Conservation (phyloP, 2,113 vertebrate species). For the Brachyistius frenatus region DNA sequence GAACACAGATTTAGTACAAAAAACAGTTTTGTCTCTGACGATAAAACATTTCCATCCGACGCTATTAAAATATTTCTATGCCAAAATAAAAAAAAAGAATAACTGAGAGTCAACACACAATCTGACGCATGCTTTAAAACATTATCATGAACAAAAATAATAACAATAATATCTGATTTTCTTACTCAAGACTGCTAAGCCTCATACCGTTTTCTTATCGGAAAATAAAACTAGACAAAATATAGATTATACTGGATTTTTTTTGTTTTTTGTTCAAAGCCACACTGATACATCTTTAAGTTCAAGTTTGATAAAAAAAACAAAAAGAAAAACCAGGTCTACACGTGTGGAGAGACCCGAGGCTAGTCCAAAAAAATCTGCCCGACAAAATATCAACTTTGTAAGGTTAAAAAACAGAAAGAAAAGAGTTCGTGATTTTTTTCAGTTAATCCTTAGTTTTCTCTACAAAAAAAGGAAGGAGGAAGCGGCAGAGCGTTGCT, state of each 20-base stretch:
- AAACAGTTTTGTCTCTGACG: conserved; percentile 59
- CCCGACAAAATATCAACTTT: conserved; percentile 75
- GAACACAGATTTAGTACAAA: conserved; percentile 77
- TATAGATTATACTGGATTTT: conserved; percentile 82
- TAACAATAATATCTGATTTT: conserved; percentile 73
- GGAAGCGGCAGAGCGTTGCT: conserved; percentile 89
- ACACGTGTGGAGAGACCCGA: conserved; percentile 63
- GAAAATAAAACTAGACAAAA: conserved; percentile 88
- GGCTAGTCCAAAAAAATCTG: conserved; percentile 75
- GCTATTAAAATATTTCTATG: conserved; percentile 81
- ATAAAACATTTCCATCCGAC: conserved; percentile 77
- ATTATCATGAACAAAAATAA: conserved; percentile 72
- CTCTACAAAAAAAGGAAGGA: conserved; percentile 88
- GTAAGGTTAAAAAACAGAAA: conserved; percentile 85
- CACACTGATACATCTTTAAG: conserved; percentile 79
- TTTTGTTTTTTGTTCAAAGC: conserved; percentile 85
- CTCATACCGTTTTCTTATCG: conserved; percentile 81
- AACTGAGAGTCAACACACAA: conserved; percentile 71
- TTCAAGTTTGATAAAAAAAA: conserved; percentile 80
- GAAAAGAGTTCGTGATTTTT: conserved; percentile 83
- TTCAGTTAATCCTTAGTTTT: conserved; percentile 80
- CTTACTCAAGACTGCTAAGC: conserved; percentile 94
- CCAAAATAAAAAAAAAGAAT: conserved; percentile 69
- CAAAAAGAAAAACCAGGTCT: conserved; percentile 69
- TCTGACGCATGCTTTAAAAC: conserved; percentile 80